Base-by-base conservation (phyloP, 2,888 invertebrate genomes). In the Papilio demoleus region DNA sequence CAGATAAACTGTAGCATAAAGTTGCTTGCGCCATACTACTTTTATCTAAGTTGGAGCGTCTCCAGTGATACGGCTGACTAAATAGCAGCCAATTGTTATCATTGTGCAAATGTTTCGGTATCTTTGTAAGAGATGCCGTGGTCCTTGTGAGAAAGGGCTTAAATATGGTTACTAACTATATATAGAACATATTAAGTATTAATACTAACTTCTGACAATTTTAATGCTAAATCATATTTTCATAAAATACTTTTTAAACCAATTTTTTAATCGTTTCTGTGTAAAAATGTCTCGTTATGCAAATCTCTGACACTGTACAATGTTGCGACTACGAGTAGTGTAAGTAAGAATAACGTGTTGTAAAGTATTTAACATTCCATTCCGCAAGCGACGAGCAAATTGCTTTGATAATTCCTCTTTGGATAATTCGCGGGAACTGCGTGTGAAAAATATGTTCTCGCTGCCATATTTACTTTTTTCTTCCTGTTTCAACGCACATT, bases 391-490 rank as follows among this genome's bases (percentile, higher is more conserved):
- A 76, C 77, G 77, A 80, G 77, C 75, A 80, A 84, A 85, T 82
- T 82, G 81, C 82, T 79, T 77, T 80, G 78, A 81, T 84, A 82
- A 85, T 85, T 82, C 80, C 80, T 79, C 75, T 77, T 75, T 74
- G 75, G 73, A 80, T 79, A 77, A 78, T 82, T 79, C 77, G 81
- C 78, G 76, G 76, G 77, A 76, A 82, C 78, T 76, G 82, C 87
- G 86, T 88, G 88, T 84, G 89, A 88, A 87, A 86, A 85, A 80
- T 81, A 84, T 82, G 76, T 77, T 72, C 74, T 70, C 75, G 77
- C 77, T 74, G 78, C 81, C 80, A 81, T 79, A 77, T 81, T 81
- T 78, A 74, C 77, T 74, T 72, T 83, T 86, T 86, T 86, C 80
- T 87, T 87, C 88, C 81, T 71, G 75, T 80, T 76, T 73, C 75